Base-by-base conservation (phyloP, 2,113 vertebrate species). In the Pomatorhinus ruficollis region DNA sequence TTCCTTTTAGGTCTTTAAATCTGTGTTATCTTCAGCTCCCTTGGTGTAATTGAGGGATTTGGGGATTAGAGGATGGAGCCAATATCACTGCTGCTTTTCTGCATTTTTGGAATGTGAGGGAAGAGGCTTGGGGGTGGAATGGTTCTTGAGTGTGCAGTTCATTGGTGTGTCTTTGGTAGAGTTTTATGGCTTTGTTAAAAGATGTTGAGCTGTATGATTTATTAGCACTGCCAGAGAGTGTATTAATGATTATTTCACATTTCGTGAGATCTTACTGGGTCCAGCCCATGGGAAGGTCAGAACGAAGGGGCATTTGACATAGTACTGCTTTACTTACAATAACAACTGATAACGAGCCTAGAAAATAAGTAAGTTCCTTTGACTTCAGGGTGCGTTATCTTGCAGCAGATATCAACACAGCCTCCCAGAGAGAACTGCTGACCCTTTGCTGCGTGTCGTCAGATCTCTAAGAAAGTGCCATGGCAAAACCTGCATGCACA, bases 181-280 rank as follows among this genome's bases (percentile, higher is more conserved):
- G 53, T 84, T 97, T 93, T 95, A 92, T 89, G 69, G 81, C 89
- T 95, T 70, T 83, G 64, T 52, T 87, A 94, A 79, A 86, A 80
- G 86, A 82, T 6, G 27, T 85, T 70, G 69, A 89, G 59, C 81
- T 63, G 1, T 89, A 78, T 88, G 95, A 97, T 96, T 96, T 96
- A 96, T 82, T 95, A 90, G 35, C 27, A 13, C 89, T 82, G 94
- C 82, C 77, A 78, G 79, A 81, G 57, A 81, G 66, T 52, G 50
- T 70, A 90, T 91, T 85, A 94, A 94, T 93, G 94, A 95, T 96
- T 95, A 93, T 95, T 97, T 95, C 78, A 86, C 92, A 96, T 96
- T 97, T 96, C 88, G 15, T 72, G 91, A 91, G 95, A 81, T 95
- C 89, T 57, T 75, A 54, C 60, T 54, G 91, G 66, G 93, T 93